These are phyloP conservation scores for Cynocephalus volans DNA, from an alignment of 2,113 vertebrate genomes.

Conservation along the genomic window DNA sequence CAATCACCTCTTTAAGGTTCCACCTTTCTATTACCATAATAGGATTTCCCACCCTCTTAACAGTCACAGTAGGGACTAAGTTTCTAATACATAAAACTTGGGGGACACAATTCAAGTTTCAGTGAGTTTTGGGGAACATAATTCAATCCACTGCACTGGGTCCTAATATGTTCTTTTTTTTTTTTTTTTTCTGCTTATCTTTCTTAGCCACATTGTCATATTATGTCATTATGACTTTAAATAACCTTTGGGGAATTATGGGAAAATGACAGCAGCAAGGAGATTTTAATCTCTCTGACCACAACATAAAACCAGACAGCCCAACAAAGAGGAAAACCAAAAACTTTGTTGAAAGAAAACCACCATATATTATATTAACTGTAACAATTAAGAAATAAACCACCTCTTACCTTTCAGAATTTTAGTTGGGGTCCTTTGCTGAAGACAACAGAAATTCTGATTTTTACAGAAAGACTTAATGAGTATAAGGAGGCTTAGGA, in stretches of 20 bases:
- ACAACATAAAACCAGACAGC: not conserved
- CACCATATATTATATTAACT: not conserved
- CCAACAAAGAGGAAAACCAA: not conserved
- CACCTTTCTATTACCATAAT: too few relatives aligned
- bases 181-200: not conserved
- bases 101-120: too few relatives aligned
- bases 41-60: too few relatives aligned
- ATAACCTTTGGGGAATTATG: not conserved
- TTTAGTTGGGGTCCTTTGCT: not conserved
- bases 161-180: not conserved
- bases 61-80: too few relatives aligned
- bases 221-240: not conserved
- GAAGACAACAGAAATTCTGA: not conserved
- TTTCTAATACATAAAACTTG: too few relatives aligned
- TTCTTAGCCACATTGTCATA: not conserved
- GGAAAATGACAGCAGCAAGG: not conserved
- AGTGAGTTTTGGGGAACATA: too few relatives aligned
- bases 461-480: not conserved
- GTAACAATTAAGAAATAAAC: not conserved
- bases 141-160: too few relatives aligned
- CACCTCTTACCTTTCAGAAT: not conserved
- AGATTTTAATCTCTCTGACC: not conserved
- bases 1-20: too few relatives aligned
- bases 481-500: not conserved
- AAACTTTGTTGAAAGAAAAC: not conserved